These are phyloP conservation scores for Tromatobia lineatoria DNA, from an alignment of 2,888 invertebrate genomes.

Conservation along the genomic window DNA sequence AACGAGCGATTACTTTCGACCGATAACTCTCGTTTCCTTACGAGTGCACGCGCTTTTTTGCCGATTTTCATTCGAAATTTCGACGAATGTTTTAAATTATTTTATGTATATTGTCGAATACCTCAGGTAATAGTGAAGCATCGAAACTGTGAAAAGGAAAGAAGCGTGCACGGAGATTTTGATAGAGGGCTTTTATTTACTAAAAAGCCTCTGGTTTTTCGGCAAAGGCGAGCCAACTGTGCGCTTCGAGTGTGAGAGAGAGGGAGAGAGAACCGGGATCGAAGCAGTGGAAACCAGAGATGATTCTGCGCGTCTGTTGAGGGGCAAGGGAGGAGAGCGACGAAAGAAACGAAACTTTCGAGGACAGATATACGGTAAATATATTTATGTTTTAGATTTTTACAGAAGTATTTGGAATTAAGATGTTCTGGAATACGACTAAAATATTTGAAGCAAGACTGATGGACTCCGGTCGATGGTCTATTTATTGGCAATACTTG, in stretches of 20 bases:
- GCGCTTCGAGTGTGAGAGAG: conserved; percentile 37
- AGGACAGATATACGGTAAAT: conserved; percentile 57
- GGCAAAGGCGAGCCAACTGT: conserved; percentile 37
- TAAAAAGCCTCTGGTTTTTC: background rate
- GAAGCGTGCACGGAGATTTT: conserved; percentile 5
- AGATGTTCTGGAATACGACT: no score
- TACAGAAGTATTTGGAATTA: no score
- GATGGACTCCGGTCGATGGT: no score
- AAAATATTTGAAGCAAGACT: no score
- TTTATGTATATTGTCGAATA: background rate
- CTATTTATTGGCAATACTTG: no score
- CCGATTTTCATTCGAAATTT: background rate
- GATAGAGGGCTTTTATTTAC: background rate
- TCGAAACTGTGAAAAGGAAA: conserved; percentile 25
- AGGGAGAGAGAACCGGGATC: conserved; percentile 68
- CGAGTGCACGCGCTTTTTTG: background rate
- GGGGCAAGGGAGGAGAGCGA: conserved; percentile 50
- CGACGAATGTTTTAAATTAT: background rate
- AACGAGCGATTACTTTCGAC: background rate
- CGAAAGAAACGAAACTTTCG: conserved; percentile 33
- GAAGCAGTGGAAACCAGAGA: conserved; percentile 72
- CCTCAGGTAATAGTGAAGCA: conserved; percentile 13
- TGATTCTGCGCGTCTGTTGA: conserved; percentile 78
- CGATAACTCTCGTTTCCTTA: conserved; percentile 11
- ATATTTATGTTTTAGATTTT: no score